Evolutionary conservation across 2,113 vertebrate species (phyloP).

Genomic region (Poecile atricapillus): DNA sequence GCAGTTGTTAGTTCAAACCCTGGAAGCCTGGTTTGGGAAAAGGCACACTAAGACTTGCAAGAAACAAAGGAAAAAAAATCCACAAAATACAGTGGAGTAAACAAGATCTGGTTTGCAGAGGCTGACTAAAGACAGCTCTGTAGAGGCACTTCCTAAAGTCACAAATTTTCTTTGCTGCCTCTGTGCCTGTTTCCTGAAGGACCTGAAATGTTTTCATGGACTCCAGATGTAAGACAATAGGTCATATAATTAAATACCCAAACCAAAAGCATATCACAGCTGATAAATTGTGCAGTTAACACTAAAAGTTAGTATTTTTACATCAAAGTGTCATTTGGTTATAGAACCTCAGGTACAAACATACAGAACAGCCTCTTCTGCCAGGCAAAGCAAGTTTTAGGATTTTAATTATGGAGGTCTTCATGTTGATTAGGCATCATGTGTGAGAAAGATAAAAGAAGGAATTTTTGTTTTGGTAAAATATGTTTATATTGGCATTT

Average conservation of each 20-base stretch:
- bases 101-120: slow-evolving; percentile 18
- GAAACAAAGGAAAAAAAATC: neutral
- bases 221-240: slow-evolving; percentile 5
- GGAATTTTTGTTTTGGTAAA: neutral
- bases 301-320: neutral
- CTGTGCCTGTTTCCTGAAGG: slow-evolving; percentile 2
- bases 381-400: neutral
- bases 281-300: neutral
- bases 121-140: neutral
- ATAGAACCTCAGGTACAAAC: neutral
- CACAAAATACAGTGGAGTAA: neutral
- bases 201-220: neutral
- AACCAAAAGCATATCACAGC: neutral
- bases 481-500: neutral
- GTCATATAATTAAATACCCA: neutral
- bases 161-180: slow-evolving; percentile 12
- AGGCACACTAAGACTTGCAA: neutral
- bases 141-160: slow-evolving; percentile 29
- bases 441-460: neutral
- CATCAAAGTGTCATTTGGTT: neutral
- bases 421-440: neutral
- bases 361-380: neutral
- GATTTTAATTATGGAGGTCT: neutral
- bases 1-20: neutral
- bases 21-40: neutral